Percentiles rank a stretch among this genome's conserved stretches.
Conservation (phyloP, 2,888 invertebrate species). For the Parnassius mnemosyne region DNA sequence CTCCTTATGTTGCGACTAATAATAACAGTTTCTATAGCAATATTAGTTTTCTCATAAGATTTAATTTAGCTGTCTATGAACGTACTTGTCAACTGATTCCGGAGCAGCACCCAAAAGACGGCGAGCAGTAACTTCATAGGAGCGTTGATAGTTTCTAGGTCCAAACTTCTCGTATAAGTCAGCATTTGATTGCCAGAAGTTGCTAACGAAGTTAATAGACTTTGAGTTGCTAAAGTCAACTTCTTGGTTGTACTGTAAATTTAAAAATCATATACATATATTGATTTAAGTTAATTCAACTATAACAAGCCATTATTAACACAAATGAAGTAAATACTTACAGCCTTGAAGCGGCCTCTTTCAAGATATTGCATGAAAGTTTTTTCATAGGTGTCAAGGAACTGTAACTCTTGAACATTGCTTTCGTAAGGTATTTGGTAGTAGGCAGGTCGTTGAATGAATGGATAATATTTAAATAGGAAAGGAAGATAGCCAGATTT, state of each 20-base stretch:
- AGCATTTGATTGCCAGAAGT: conserved; percentile 75
- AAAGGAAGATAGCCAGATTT: conserved; percentile 55
- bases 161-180: conserved; percentile 62
- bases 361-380: conserved; percentile 71
- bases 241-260: conserved; percentile 57
- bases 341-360: conserved; percentile 81
- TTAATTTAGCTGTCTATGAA: neutral
- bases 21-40: too few species aligned
- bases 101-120: conserved; percentile 52
- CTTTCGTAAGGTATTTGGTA: conserved; percentile 80
- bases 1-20: too few species aligned
- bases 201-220: conserved; percentile 73
- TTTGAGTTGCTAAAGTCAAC: conserved; percentile 56
- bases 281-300: neutral
- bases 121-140: conserved; percentile 80
- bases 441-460: conserved; percentile 73
- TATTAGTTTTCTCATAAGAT: too few species aligned
- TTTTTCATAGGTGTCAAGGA: conserved; percentile 82
- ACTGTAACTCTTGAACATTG: conserved; percentile 66
- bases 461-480: conserved; percentile 55
- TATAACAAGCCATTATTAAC: neutral
- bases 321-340: conserved; percentile 51
- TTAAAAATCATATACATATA: neutral
- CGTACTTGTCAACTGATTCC: conserved; percentile 35
- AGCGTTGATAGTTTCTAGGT: conserved; percentile 64